Base-by-base conservation (phyloP, 2,113 vertebrate genomes). In the Proterorhinus semilunaris region DNA sequence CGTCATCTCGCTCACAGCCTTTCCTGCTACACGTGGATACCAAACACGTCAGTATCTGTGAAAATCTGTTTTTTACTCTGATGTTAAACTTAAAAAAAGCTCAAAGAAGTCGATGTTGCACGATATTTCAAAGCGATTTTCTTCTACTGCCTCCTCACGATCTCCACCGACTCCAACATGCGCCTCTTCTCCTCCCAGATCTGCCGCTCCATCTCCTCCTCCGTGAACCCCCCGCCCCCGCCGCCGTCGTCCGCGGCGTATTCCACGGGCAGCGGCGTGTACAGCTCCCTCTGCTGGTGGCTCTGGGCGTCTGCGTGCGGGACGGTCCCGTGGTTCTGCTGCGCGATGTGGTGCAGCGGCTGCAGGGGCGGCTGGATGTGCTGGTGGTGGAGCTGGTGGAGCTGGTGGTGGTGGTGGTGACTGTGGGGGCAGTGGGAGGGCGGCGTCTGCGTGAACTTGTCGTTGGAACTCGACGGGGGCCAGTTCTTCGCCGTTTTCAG, bases 401-500 rank as follows among this genome's bases (percentile, higher is more conserved):
- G 80, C 42, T 76, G 17, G 83, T 86, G 42, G 88, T 70, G 49
- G 54, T 59, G 50, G 80, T 76, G 61, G 83, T 73, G 64, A 82
- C 79, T 46, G 68, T 66, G 0, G 57, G 65, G 13, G 12, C 11
- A 13, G 2, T 68, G 72, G n/a, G 72, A 17, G 63, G 44, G 3
- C 63, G 45, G 50, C 93, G 91, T 73, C 86, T 94, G 76, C 27
- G 27, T 36, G 27, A 36, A 36, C 27, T 36, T 36, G 27, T 36
- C 27, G 27, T 36, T 36, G 27, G 27, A 3, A 5, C 27, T 36
- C 27, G 27, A 36, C 27, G 3, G 27, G 4, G 27, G 27, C 27
- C n/a, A 94, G 89, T 86, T 94, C 95, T 83, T 94, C 93, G 76
- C 95, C 95, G 76, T 94, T 95, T 83, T 94, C 95, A 16, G 91